Percentiles rank a stretch among this genome's conserved stretches.
Evolutionary conservation across 2,113 vertebrate genomes (phyloP).

Genomic region (Silurus glanis): DNA sequence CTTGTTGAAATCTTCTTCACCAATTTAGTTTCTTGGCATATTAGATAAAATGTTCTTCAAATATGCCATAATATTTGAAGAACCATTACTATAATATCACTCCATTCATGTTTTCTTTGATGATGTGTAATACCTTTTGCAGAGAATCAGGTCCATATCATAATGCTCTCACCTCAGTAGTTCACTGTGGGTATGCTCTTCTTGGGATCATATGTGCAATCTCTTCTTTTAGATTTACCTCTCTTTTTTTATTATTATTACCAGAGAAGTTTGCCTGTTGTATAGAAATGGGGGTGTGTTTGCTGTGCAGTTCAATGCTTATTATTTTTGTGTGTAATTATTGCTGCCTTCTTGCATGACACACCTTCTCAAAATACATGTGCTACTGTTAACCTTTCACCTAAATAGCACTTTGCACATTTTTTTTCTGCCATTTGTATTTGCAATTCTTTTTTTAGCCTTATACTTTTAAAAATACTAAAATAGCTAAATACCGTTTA

Average conservation of each 20-base stretch:
- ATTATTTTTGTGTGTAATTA: not conserved
- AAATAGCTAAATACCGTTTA: too few species aligned
- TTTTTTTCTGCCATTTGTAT: too few species aligned
- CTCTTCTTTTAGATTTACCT: not conserved
- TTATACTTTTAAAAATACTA: too few species aligned
- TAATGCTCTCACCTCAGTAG: not conserved
- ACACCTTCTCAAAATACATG: too few species aligned
- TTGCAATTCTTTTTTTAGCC: too few species aligned
- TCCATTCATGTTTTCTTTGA: not conserved
- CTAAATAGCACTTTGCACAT: too few species aligned
- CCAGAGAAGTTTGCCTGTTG: not conserved
- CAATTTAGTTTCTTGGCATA: not conserved
- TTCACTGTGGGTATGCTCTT: not conserved
- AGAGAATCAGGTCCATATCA: not conserved
- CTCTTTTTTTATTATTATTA: not conserved
- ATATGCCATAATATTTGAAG: not conserved
- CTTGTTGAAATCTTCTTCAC: not conserved
- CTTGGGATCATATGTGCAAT: not conserved
- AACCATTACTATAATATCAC: not conserved
- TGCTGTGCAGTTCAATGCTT: not conserved
- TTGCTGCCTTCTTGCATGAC: not conserved
- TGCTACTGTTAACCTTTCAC: too few species aligned
- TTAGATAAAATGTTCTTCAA: not conserved
- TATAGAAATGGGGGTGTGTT: not conserved
- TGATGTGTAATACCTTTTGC: not conserved